phyloP scores from a whole-genome alignment of 1,140 invertebrate species.

The Scaptomyza hsui region DNA sequence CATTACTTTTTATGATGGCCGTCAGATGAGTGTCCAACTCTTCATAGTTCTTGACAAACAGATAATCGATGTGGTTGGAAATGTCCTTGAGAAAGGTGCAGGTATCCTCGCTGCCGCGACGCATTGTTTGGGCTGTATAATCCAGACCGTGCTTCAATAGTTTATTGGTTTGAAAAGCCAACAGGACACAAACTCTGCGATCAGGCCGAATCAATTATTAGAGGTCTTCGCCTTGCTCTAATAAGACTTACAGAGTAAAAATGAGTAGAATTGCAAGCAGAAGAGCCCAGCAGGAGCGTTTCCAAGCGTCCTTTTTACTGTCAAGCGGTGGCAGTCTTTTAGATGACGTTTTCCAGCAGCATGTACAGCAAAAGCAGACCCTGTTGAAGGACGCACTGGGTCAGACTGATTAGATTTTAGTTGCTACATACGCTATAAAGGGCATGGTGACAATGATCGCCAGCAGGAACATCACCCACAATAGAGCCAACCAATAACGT shows the following conservation, averaged over 20 bases:
- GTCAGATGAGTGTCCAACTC: constrained; percentile 88
- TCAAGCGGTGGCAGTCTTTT: constrained; percentile 90
- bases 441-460: constrained; percentile 88
- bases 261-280: constrained; percentile 90
- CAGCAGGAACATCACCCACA: constrained; percentile 86
- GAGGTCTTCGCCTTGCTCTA: no score
- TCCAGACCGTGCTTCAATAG: constrained; percentile 89
- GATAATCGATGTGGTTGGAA: constrained; percentile 86
- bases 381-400: constrained; percentile 73
- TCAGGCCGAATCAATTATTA: background rate
- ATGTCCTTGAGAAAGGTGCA: constrained; percentile 89
- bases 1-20: constrained; percentile 87
- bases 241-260: constrained; percentile 90
- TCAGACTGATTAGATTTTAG: background rate
- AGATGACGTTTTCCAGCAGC: constrained; percentile 91
- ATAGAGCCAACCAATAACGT: constrained; percentile 86
- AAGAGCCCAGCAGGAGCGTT: constrained; percentile 88
- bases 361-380: constrained; percentile 93
- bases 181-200: constrained; percentile 90
- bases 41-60: constrained; percentile 89
- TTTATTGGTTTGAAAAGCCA: constrained; percentile 93
- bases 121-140: constrained; percentile 86
- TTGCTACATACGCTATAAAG: constrained; percentile 85
- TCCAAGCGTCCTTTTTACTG: constrained; percentile 91
- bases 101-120: constrained; percentile 87